A percentile compares a stretch with the other conserved stretches of the same genome.
These are phyloP conservation scores for Prunella himalayana DNA, from an alignment of 2,113 vertebrate genomes.

Conservation along the genomic window DNA sequence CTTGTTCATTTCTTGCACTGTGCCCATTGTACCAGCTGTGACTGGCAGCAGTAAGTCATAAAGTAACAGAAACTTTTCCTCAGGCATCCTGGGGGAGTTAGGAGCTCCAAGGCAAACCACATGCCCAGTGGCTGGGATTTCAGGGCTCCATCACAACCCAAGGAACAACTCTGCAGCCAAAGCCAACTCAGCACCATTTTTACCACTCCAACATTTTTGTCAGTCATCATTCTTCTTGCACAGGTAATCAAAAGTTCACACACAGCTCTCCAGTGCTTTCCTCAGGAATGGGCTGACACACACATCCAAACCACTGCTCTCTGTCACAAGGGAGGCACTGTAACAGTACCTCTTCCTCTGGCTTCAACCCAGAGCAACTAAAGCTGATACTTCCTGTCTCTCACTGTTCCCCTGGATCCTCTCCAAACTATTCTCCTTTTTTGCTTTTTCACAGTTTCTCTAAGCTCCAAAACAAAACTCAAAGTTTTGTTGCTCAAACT, in stretches of 20 bases:
- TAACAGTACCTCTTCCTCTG: not conserved
- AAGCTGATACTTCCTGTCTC: not conserved
- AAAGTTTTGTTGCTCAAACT: not conserved
- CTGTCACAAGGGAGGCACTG: not conserved
- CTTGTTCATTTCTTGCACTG: not conserved
- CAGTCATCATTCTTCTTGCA: not conserved
- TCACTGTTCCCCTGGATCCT: not conserved
- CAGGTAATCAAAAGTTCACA: not conserved
- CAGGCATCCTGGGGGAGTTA: not conserved
- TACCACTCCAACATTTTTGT: not conserved
- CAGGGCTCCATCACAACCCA: not conserved
- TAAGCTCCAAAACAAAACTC: not conserved
- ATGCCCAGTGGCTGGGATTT: fast-evolving
- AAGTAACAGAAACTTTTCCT: not conserved
- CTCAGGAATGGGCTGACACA: not conserved
- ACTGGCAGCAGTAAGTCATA: not conserved
- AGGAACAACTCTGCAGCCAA: not conserved
- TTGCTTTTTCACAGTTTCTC: not conserved
- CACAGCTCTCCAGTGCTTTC: not conserved
- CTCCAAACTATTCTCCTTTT: not conserved
- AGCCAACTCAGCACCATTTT: not conserved
- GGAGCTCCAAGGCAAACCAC: not conserved
- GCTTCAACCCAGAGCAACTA: not conserved
- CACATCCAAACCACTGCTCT: not conserved
- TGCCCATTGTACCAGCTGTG: not conserved